Evolutionary conservation across 2,113 vertebrate genomes (phyloP), one percentile per base, ranked within the genome.

Genomic region (Bambusicola thoracicus): DNA sequence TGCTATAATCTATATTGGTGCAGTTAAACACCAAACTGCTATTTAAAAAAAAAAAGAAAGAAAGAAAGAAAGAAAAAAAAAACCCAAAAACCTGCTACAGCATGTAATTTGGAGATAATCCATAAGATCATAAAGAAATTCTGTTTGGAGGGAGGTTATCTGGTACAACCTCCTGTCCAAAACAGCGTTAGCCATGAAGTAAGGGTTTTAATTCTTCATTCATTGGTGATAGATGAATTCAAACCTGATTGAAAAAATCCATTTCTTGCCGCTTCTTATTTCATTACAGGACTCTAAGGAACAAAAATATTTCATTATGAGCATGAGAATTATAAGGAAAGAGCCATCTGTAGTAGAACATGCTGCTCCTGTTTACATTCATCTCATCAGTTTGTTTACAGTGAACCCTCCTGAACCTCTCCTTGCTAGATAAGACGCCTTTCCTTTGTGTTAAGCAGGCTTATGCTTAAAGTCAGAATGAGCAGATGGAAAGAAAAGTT

Each of bases 401-500:
- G 87, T 93, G 96, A 97, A 95, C 93, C 77, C 48, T 95, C 49
- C 65, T 92, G 95, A 97, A 91, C 94, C 87, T 84, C 86, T 96
- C 66, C 89, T 89, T 95, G 70, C 80, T 74, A 94, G 83, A 90
- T 56, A 84, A 59, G 63, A 95, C 90, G 91, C 70, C 61, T 92
- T 95, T 56, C 83, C 69, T 92, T 91, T 94, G 92, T 94, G 94
- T 96, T 96, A 97, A 89, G 55, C 70, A 82, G 78, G 84, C 94
- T 94, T 95, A 88, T 93, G 92, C 65, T 94, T 89, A 84, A 94
- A 96, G 90, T 96, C 91, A 96, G 88, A 95, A 90, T 22, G 34
- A 97, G 94, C 95, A 97, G 93, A 96, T 96, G 97, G 95, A 89
- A 91, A 89, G 69, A 92, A 94, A 95, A 92, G 69, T 94, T 93